These are phyloP conservation scores for Serilophus lunatus DNA, from an alignment of 2,113 vertebrate species.

Conservation along the genomic window DNA sequence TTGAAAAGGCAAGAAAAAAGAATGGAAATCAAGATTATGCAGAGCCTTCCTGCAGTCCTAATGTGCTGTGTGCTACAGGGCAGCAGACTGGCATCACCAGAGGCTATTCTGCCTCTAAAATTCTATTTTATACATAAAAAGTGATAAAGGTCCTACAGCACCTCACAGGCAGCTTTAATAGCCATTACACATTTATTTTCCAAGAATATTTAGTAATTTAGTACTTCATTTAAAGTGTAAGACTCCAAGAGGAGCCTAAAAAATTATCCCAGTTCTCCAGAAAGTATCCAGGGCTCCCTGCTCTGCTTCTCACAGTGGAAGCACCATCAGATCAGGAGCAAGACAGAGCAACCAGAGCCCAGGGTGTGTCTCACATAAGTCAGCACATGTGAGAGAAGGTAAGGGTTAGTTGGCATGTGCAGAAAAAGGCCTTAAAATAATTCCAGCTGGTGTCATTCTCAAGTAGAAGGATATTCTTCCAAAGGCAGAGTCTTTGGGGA, in stretches of 20 bases:
- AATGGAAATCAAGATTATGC: not conserved
- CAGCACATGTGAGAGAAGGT: not conserved
- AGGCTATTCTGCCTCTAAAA: not conserved
- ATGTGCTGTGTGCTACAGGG: not conserved
- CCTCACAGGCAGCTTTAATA: not conserved
- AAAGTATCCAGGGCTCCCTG: not conserved
- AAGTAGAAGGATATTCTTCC: not conserved
- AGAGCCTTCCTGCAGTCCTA: not conserved
- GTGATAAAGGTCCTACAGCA: not conserved
- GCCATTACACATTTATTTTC: not conserved
- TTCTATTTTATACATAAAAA: not conserved
- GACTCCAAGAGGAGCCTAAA: not conserved
- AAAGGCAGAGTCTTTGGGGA: not conserved
- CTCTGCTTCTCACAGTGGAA: not conserved
- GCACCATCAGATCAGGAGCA: not conserved
- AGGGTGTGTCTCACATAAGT: not conserved
- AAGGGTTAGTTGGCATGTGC: not conserved
- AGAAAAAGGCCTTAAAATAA: not conserved
- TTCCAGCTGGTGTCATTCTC: not conserved
- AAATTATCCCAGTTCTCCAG: not conserved
- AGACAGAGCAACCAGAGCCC: not conserved
- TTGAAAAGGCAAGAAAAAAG: not conserved
- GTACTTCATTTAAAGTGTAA: not conserved
- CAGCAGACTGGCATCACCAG: not conserved
- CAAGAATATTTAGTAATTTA: not conserved